Evolutionary conservation across 2,888 invertebrate genomes (phyloP), one percentile per base, ranked within the genome.

Genomic region (Phortica magna): DNA sequence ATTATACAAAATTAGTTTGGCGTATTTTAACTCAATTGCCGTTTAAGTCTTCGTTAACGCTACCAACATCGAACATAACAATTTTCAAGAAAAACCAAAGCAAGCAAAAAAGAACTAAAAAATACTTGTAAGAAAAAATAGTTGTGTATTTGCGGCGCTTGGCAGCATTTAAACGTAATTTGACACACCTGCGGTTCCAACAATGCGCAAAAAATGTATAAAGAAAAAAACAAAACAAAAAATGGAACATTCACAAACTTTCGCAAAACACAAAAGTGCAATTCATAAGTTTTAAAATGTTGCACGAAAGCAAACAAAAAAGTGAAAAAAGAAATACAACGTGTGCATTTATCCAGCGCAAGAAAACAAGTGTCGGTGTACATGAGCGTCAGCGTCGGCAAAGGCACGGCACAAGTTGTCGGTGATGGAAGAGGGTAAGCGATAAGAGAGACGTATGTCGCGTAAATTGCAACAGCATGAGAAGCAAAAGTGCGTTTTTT

Each of bases 141-240:
- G 77, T 70, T 76, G 77, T 81, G 14, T 17, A 19, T 61, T n/a
- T n/a, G n/a, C n/a, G n/a, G n/a, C n/a, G n/a, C 22, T 43, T 53
- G 5, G 70, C 78, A 84, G 78, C 73, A 81, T 76, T 79, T 81
- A 76, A 81, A 76, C 73, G 76, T 61, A 77, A 77, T 80, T 81
- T 76, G 57, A 74, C 76, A 19, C 59, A 72, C 48, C 64, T 75
- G 64, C 73, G 73, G 22, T 70, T 64, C 55, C 68, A 53, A 68
- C 42, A 55, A 41, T 22, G 55, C 43, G 43, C 57, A 22, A 68
- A 42, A 68, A 43, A 42, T 12, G 22, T 10, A 17, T 14, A 42
- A 12, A 42, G n/a, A 43, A 68, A 42, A 17, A 43, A 42, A 1
- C 9, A 19, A 53, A 53, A 53, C 42, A 71, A 70, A 70, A 53